Evolutionary conservation across 2,888 invertebrate genomes (phyloP).

Genomic region (Palloptera scutellata): DNA sequence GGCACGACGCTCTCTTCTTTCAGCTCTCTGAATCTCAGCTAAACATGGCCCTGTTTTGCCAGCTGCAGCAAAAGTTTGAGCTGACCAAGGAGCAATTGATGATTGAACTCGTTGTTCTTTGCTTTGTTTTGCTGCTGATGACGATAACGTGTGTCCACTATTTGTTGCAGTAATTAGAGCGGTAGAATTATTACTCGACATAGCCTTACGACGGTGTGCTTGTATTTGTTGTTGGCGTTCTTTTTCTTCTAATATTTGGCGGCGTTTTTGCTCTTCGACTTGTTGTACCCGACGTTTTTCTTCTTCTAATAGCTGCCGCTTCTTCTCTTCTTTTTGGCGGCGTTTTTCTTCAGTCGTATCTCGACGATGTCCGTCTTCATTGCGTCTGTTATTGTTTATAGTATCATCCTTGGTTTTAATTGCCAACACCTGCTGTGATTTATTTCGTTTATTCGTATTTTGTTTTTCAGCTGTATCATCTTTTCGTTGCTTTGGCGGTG

Average conservation of each 20-base stretch:
- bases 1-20: conserved; percentile 61
- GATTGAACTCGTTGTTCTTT: conserved; percentile 45
- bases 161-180: conserved; percentile 25
- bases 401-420: conserved; percentile 35
- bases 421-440: conserved; percentile 11
- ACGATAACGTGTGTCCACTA: not conserved
- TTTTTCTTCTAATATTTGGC: conserved; percentile 58
- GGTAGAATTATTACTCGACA: conserved; percentile 41
- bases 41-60: conserved; percentile 62
- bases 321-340: conserved; percentile 58
- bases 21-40: conserved; percentile 67
- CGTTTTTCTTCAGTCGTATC: conserved; percentile 57
- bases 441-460: conserved; percentile 21
- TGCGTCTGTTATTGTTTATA: conserved; percentile 34
- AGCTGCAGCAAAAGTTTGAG: conserved; percentile 41
- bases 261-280: conserved; percentile 58
- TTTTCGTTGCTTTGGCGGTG: conserved; percentile 23
- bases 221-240: conserved; percentile 62
- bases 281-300: conserved; percentile 53
- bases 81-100: conserved; percentile 62
- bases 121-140: conserved; percentile 23
- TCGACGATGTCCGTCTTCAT: conserved; percentile 55
- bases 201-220: conserved; percentile 59
- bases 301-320: conserved; percentile 58
- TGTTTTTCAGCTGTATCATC: conserved; percentile 24